Evolutionary conservation across 2,113 vertebrate genomes (phyloP).

Genomic region (Saguinus midas): DNA sequence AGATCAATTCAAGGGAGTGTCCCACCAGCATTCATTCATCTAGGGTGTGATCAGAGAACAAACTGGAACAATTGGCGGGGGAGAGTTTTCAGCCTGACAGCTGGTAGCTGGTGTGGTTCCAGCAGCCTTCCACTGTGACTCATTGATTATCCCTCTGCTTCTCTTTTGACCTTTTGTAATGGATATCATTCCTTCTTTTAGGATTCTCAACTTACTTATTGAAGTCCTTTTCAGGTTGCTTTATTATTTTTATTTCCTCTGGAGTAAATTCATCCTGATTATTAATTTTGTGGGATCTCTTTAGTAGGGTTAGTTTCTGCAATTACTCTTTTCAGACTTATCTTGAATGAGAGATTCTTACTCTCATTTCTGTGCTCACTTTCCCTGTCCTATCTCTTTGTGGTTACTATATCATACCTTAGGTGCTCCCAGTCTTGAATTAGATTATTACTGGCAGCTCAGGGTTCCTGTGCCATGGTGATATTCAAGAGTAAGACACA

Average conservation of each 20-base stretch:
- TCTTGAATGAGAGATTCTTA: neutral
- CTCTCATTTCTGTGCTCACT: neutral
- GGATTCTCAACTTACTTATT: neutral
- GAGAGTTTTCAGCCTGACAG: no score
- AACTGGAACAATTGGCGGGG: no score
- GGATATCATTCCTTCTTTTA: neutral
- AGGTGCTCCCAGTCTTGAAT: neutral
- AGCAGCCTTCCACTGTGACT: accelerated
- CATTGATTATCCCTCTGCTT: accelerated
- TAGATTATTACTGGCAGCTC: neutral
- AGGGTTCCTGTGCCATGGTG: neutral
- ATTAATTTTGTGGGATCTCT: neutral
- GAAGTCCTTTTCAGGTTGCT: neutral
- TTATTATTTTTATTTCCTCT: neutral
- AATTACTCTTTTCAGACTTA: neutral
- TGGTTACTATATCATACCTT: neutral
- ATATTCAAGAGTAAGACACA: neutral
- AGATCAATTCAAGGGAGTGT: neutral
- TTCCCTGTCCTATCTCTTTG: no score
- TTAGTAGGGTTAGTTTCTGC: neutral
- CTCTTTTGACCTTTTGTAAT: neutral
- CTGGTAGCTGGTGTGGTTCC: neutral
- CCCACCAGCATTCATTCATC: no score
- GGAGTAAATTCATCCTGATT: neutral
- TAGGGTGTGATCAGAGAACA: neutral